Percentiles rank a stretch among this genome's conserved stretches.
Evolutionary conservation across 35 echinoderm and acorn worm species (phyloP).

Genomic region (Heliocidaris tuberculata): DNA sequence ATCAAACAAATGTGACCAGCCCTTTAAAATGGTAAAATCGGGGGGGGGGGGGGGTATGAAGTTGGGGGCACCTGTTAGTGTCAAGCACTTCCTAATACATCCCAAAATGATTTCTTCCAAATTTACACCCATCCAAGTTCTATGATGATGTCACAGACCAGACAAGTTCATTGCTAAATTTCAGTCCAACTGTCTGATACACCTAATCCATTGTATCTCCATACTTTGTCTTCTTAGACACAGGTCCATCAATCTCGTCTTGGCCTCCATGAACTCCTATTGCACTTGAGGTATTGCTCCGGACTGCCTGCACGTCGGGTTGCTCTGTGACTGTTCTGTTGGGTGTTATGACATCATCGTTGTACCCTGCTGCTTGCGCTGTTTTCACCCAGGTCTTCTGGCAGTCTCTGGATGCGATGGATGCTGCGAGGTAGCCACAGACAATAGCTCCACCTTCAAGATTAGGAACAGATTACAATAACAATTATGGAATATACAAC

Average conservation of each 20-base stretch:
- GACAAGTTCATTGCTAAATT: neutral
- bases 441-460: conserved; percentile 16
- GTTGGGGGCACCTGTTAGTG: no score
- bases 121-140: neutral
- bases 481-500: neutral
- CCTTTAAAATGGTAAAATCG: no score
- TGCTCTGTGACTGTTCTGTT: neutral
- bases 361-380: neutral
- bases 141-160: neutral
- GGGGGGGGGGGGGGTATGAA: no score
- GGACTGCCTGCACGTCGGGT: neutral
- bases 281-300: neutral
- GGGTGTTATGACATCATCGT: neutral
- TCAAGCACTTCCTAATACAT: no score
- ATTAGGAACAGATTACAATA: neutral
- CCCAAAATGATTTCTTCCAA: neutral
- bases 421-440: neutral
- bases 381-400: conserved; percentile 13
- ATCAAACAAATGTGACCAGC: no score
- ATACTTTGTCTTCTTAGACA: conserved; percentile 37
- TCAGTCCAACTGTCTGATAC: neutral
- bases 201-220: conserved; percentile 32
- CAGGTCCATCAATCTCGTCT: neutral
- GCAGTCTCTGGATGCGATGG: conserved; percentile 32
- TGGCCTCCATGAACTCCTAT: neutral